Evolutionary conservation across 2,888 invertebrate species (phyloP), one percentile per base, ranked within the genome.

Genomic region (Drosophila anomelani): DNA sequence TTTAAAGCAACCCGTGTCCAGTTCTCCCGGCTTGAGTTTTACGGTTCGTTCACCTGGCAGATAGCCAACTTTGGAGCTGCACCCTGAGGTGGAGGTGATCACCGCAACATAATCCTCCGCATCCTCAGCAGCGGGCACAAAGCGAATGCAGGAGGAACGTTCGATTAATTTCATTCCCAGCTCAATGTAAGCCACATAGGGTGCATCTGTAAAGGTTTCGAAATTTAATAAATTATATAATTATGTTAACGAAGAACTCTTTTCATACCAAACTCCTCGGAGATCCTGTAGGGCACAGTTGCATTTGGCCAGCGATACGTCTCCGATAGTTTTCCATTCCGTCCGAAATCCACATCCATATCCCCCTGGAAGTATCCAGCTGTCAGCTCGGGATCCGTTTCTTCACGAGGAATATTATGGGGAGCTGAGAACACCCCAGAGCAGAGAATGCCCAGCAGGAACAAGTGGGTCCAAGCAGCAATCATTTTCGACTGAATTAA

Each of bases 331-430:
- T 95, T 79, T 0, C 95, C 96, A 80, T 95, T 96, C 68, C 94
- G 92, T 1, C 78, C 59, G 0, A 64, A 23, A 0, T 95, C 95
- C 70, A 96, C 94, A 26, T 96, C 91, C 78, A 96, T 96, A 81
- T 97, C 96, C 10, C 96, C 96, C 90, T 96, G 95, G 1, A 94
- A 94, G 81, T 95, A 96, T 23, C 94, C 94, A 0, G 96, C 96
- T 79, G 95, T 92, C 86, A 96, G 96, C 87, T 96, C 96, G 0
- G 96, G 96, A 88, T 96, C 96, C 3, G 72, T 56, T 60, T 77
- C 81, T 38, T 34, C 58, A 23, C 32, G 26, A 0, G 49, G 46
- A 1, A 7, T 3, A 20, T 6, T 53, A 17, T 8, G 36, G 3
- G 72, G 75, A n/a, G 75, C 75, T 39, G 46, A 10, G 0, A 57